A percentile compares a stretch with the other conserved stretches of the same genome.
These are phyloP conservation scores for Dolichallabes microphthalmus DNA, from an alignment of 2,113 vertebrate species.

Conservation along the genomic window DNA sequence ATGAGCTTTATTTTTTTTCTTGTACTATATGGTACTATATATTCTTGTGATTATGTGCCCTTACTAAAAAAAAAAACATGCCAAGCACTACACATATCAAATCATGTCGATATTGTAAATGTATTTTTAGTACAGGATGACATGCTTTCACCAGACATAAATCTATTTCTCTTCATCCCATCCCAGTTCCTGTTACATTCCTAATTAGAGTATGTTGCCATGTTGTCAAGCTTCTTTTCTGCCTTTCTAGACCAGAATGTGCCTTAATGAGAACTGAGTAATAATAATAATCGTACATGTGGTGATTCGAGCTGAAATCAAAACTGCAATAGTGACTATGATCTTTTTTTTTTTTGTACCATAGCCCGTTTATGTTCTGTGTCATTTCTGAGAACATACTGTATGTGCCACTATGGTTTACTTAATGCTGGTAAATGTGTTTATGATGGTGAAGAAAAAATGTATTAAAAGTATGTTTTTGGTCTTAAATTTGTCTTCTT, in stretches of 20 bases:
- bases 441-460: slow-evolving; percentile 19
- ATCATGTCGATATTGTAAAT: slow-evolving; percentile 2
- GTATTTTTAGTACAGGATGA: slow-evolving; percentile 1
- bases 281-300: slow-evolving; percentile 47
- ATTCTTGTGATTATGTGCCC: slow-evolving; percentile 15
- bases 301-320: slow-evolving; percentile 39
- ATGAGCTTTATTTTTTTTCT: neutral
- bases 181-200: slow-evolving; percentile 37
- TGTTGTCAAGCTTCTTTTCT: slow-evolving; percentile 44
- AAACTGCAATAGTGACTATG: slow-evolving; percentile 36
- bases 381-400: slow-evolving; percentile 1
- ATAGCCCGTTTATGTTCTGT: slow-evolving; percentile 5
- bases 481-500: neutral
- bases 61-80: slow-evolving; percentile 17
- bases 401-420: slow-evolving; percentile 17
- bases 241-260: slow-evolving; percentile 63
- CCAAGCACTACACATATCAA: slow-evolving; percentile 28
- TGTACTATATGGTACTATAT: slow-evolving; percentile 35
- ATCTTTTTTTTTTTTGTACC: slow-evolving; percentile 35
- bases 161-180: neutral
- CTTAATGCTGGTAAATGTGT: slow-evolving; percentile 30
- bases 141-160: neutral
- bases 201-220: slow-evolving; percentile 2
- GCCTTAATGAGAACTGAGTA: slow-evolving; percentile 60
- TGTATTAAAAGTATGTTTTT: slow-evolving; percentile 40